phyloP scores from a whole-genome alignment of 1,140 invertebrate species.

The Pachypsylla venusta region DNA sequence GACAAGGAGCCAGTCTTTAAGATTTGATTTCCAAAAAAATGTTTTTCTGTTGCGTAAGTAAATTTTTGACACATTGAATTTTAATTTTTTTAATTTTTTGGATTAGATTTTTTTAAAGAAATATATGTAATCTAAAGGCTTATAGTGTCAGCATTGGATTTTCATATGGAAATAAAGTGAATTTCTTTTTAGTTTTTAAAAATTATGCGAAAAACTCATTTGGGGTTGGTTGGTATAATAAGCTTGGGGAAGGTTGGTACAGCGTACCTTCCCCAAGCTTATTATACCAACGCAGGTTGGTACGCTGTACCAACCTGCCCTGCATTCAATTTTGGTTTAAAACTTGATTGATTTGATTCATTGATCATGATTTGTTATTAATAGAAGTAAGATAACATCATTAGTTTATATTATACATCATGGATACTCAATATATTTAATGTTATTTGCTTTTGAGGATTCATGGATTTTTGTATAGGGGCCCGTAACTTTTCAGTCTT shows the following conservation, averaged over 20 bases:
- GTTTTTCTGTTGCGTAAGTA: too few relatives aligned
- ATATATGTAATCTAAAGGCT: background rate
- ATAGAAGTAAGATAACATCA: too few relatives aligned
- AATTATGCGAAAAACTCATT: too few relatives aligned
- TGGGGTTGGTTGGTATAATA: background rate
- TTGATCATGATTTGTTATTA: too few relatives aligned
- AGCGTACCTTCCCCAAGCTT: background rate
- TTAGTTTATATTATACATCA: too few relatives aligned
- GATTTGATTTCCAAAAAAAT: background rate
- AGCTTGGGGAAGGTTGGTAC: background rate
- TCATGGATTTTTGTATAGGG: too few relatives aligned
- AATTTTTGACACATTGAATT: too few relatives aligned
- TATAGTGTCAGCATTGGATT: background rate
- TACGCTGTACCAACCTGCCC: too few relatives aligned
- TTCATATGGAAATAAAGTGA: background rate
- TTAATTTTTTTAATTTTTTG: background rate
- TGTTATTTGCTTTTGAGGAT: too few relatives aligned
- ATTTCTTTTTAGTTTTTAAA: background rate
- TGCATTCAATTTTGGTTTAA: too few relatives aligned
- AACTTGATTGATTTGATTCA: too few relatives aligned
- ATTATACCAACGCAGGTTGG: background rate
- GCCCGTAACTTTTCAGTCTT: background rate
- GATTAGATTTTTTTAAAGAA: background rate
- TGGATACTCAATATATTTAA: too few relatives aligned
- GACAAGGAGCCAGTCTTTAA: background rate